Evolutionary conservation across 1,140 invertebrate species (phyloP).

Genomic region (Pteromalus puparum): DNA sequence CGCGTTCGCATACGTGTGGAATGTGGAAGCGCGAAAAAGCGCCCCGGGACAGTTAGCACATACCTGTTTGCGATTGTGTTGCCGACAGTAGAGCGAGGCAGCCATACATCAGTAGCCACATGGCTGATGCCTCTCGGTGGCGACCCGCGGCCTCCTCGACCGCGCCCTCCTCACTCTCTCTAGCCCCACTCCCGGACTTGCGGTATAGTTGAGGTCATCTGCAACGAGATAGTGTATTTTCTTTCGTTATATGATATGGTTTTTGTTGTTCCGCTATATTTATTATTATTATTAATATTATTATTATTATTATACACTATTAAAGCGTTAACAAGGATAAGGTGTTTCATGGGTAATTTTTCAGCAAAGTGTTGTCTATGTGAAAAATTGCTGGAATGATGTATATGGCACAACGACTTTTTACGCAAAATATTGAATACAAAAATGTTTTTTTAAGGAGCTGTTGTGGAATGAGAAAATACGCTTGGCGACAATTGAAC

Average conservation of each 20-base stretch:
- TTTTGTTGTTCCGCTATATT: neutral
- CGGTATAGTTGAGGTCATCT: conserved; percentile 67
- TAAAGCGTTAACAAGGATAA: too few species aligned
- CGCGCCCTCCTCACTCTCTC: conserved; percentile 63
- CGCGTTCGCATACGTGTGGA: neutral
- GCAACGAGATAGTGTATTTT: conserved; percentile 54
- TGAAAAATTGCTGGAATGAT: conserved; percentile 20
- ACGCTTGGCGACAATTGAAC: too few species aligned
- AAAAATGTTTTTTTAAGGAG: neutral
- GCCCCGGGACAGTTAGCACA: conserved; percentile 42
- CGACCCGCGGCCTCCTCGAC: neutral
- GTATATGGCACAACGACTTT: neutral
- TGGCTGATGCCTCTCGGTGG: conserved; percentile 62
- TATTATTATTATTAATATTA: neutral
- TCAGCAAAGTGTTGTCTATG: neutral
- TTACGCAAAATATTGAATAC: neutral
- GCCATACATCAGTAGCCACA: conserved; percentile 72
- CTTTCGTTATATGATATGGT: neutral
- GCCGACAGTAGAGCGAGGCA: conserved; percentile 69
- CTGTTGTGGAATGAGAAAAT: neutral
- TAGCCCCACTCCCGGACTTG: conserved; percentile 69
- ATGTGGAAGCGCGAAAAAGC: neutral
- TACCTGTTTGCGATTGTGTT: conserved; percentile 67
- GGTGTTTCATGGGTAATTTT: conserved; percentile 10
- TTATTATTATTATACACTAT: neutral